Percentiles rank a stretch among this genome's conserved stretches.
Conservation (phyloP, 2,888 invertebrate genomes). For the Oxystoma pomonae region DNA sequence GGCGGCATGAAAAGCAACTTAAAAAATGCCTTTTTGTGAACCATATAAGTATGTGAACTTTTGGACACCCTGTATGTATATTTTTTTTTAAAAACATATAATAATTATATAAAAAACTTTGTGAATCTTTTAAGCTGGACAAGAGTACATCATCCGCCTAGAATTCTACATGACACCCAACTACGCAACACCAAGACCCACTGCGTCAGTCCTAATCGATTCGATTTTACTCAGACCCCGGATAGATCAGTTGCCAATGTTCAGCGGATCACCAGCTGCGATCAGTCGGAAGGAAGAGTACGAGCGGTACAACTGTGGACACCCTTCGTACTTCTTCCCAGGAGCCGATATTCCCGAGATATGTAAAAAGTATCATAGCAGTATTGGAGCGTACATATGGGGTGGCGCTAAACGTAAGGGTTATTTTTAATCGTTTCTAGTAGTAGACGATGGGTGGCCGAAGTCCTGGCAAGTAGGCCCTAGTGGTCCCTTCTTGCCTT, state of each 20-base stretch:
- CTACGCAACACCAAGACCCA: conserved; percentile 63
- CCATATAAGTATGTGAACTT: too few relatives aligned
- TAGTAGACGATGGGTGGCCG: too few relatives aligned
- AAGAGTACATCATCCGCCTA: conserved; percentile 78
- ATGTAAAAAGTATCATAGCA: conserved; percentile 79
- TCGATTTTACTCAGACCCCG: conserved; percentile 83
- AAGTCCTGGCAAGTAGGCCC: too few relatives aligned
- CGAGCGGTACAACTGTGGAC: conserved; percentile 72
- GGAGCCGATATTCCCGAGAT: conserved; percentile 65
- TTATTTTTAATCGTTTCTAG: too few relatives aligned
- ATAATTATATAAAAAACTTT: too few relatives aligned
- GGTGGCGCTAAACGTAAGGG: conserved; percentile 62
- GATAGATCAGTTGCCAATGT: conserved; percentile 74
- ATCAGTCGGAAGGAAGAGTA: conserved; percentile 70
- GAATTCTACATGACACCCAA: conserved; percentile 73
- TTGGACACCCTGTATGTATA: too few relatives aligned
- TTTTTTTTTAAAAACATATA: too few relatives aligned
- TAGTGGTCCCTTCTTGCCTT: too few relatives aligned
- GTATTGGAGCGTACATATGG: conserved; percentile 80
- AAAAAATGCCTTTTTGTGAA: too few relatives aligned
- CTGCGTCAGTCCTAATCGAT: conserved; percentile 89
- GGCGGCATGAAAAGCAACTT: too few relatives aligned
- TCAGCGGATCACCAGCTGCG: conserved; percentile 60
- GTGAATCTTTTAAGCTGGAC: conserved; percentile 58
- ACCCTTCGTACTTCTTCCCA: conserved; percentile 58